These are phyloP conservation scores for Pyrocephalus nanus DNA, from an alignment of 2,797 vertebrate species.

Conservation along the genomic window DNA sequence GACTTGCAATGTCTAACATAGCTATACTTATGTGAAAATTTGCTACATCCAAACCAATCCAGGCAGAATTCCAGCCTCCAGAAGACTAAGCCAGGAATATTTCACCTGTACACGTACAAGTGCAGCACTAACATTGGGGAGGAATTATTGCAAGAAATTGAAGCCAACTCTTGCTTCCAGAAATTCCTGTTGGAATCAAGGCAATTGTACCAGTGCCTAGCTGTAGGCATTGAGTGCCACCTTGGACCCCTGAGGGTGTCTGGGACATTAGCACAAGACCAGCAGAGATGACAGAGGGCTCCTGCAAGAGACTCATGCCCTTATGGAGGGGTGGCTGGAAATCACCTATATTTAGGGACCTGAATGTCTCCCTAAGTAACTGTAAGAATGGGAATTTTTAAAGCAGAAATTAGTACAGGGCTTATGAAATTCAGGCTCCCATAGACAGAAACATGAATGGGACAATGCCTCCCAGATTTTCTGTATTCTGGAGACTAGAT, in stretches of 20 bases:
- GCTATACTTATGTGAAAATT: not conserved
- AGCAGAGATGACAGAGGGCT: not conserved
- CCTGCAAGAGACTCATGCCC: not conserved
- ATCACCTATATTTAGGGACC: not conserved
- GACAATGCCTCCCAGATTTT: fast-evolving
- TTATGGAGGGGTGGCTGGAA: not conserved
- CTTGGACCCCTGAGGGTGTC: not conserved
- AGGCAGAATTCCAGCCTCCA: not conserved
- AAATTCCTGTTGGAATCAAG: not conserved
- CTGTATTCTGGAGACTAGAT: not conserved
- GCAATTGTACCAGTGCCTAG: not conserved
- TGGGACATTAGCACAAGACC: not conserved
- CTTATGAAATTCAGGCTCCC: not conserved
- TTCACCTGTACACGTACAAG: not conserved
- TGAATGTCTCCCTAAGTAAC: not conserved
- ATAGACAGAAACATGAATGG: not conserved
- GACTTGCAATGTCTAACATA: fast-evolving
- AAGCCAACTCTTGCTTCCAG: not conserved
- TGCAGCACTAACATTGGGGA: not conserved
- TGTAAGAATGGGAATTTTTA: not conserved
- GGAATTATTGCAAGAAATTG: not conserved
- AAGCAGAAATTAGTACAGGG: not conserved
- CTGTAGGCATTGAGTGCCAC: not conserved
- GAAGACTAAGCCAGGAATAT: not conserved
- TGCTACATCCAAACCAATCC: fast-evolving